phyloP scores from a whole-genome alignment of 2,888 invertebrate species.

The Epinotia demarniana region DNA sequence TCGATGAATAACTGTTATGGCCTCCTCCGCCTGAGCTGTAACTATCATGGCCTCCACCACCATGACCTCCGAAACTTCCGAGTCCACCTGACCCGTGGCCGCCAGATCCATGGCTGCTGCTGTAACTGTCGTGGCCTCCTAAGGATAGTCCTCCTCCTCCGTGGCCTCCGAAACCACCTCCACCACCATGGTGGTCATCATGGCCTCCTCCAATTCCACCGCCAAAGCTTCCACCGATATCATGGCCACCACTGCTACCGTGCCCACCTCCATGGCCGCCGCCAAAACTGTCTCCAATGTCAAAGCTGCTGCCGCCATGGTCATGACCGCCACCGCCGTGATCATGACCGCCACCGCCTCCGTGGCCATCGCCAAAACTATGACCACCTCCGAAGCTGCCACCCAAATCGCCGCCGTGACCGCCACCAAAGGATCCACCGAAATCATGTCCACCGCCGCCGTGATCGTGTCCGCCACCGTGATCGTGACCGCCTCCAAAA shows the following conservation, averaged over 20 bases:
- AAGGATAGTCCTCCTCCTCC: conserved; percentile 48
- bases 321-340: conserved; percentile 44
- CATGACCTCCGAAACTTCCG: conserved; percentile 49
- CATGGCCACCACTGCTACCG: conserved; percentile 49
- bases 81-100: conserved; percentile 42
- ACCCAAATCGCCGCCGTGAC: conserved; percentile 32
- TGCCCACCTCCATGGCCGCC: conserved; percentile 52
- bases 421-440: conserved; percentile 48
- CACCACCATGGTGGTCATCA: conserved; percentile 48
- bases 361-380: conserved; percentile 31
- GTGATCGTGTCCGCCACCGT: conserved; percentile 47
- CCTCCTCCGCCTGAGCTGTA: conserved; percentile 50
- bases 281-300: conserved; percentile 43
- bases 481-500: conserved; percentile 47
- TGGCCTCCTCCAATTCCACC: conserved; percentile 50
- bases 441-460: conserved; percentile 47
- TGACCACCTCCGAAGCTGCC: conserved; percentile 44
- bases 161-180: conserved; percentile 42
- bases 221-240: conserved; percentile 49
- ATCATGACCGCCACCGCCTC: conserved; percentile 39
- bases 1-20: conserved; percentile 44
- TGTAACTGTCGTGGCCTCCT: conserved; percentile 52
- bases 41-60: conserved; percentile 51
- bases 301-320: conserved; percentile 42
- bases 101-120: conserved; percentile 51